Evolutionary conservation across 2,113 vertebrate species (phyloP), one percentile per base, ranked within the genome.

Genomic region (Rana temporaria): DNA sequence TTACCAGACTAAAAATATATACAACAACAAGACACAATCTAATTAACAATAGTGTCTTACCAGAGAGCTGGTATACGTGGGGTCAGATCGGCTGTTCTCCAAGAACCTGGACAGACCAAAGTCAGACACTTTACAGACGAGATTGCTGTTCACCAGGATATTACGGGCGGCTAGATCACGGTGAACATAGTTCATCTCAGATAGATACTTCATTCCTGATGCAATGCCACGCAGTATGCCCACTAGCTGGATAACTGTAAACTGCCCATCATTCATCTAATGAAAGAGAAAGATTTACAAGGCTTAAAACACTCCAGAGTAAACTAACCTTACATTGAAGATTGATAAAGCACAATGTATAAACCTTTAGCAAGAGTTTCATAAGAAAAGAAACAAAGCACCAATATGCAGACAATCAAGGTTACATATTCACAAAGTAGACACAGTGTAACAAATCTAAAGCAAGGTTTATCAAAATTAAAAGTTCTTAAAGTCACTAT

Each of bases 51-150:
- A 0, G 55, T 11, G 3, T n/a, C 92, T 90, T 85, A 97, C 96
- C 95, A 97, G 88, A 60, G 96, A 96, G 90, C 96, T 96, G 14
- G 96, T 97, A 86, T 97, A 97, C 18, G 96, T 97, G 38, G 96
- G 96, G 77, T 97, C 96, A 0, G 96, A 96, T 0, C 95, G 96
- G 84, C 95, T 97, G 88, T 97, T 96, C 85, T 97, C 95, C 77
- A 97, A 87, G 91, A 97, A 96, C 6, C 96, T 94, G 0, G 96
- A 96, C 65, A 97, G 90, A 60, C 96, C 96, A 0, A 97, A 97
- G 88, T 97, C 96, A 0, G 96, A 97, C 82, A 97, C 96, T 87
- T 97, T 97, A 90, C 96, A 97, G 82, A 97, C 96, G 9, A 97
- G 92, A 91, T 97, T 96, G 89, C 95, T 96, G 91, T 97, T 97